Conservation (phyloP, 2,113 vertebrate genomes). For the Pterocles burchelli region DNA sequence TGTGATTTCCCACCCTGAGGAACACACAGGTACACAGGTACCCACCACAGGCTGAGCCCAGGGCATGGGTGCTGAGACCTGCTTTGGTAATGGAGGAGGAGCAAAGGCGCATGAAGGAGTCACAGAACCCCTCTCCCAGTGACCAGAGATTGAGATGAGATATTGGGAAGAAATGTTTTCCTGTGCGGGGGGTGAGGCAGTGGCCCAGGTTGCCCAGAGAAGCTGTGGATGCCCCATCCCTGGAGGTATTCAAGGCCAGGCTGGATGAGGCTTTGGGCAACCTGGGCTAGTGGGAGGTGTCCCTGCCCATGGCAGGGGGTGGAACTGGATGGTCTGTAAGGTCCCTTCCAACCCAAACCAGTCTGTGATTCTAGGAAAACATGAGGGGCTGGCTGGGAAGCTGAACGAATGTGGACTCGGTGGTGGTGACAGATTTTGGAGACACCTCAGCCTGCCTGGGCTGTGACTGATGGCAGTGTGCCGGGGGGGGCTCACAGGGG, state of each 20-base stretch:
- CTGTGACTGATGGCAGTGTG: fast-evolving
- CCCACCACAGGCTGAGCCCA: fast-evolving
- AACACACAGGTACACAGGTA: fast-evolving
- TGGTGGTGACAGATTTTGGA: not conserved
- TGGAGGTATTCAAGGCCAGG: no score
- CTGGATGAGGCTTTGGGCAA: no score
- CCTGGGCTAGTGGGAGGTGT: no score
- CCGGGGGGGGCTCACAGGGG: fast-evolving
- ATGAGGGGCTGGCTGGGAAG: not conserved
- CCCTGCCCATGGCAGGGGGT: no score
- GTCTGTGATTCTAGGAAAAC: no score
- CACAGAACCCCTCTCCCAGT: not conserved
- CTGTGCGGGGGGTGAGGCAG: no score
- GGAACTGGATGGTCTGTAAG: no score
- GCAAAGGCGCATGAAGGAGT: not conserved
- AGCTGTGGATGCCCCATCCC: no score
- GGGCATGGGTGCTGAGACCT: not conserved
- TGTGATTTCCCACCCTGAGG: no score
- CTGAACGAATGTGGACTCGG: not conserved
- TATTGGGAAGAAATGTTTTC: no score
- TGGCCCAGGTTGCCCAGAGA: no score
- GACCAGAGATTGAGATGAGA: not conserved
- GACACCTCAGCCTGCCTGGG: not conserved
- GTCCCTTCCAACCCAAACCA: no score
- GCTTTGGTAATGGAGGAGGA: not conserved